Conservation (phyloP, 1,140 invertebrate genomes). For the Cepaea nemoralis region DNA sequence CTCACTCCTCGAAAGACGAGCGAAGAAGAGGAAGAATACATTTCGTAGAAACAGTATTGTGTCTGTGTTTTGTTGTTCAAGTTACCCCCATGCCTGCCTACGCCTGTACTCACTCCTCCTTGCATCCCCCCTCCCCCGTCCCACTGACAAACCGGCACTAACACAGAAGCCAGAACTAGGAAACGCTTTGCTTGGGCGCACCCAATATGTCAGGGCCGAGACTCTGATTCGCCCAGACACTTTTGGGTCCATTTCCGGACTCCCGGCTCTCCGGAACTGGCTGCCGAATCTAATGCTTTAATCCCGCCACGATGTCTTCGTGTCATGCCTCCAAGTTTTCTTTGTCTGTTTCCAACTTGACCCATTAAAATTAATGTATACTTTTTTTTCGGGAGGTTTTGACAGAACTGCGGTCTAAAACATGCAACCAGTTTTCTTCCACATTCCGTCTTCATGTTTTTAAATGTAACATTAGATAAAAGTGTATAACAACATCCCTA, state of each 20-base stretch:
- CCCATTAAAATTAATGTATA: constrained; percentile 14
- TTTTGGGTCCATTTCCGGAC: constrained; percentile 28
- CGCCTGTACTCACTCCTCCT: background rate
- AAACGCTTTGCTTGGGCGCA: constrained; percentile 20
- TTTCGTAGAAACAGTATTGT: no score
- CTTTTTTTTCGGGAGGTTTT: background rate
- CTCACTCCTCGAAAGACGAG: no score
- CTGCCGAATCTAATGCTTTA: constrained; percentile 24
- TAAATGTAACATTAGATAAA: no score
- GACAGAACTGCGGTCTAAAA: background rate
- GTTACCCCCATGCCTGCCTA: background rate
- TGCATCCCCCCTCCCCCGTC: background rate
- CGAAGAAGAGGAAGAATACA: no score
- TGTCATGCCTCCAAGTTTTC: constrained; percentile 3
- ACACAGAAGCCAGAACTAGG: background rate
- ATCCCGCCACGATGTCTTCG: constrained; percentile 8
- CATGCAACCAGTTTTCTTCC: no score
- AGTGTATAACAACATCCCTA: no score
- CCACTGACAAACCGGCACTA: background rate
- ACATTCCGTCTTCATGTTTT: no score
- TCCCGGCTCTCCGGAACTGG: background rate
- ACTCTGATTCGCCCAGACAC: constrained; percentile 22
- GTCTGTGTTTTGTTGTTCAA: no score
- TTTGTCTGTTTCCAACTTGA: constrained; percentile 2
- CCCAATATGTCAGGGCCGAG: constrained; percentile 20